Evolutionary conservation across 2,888 invertebrate species (phyloP), one percentile per base, ranked within the genome.

Genomic region (Chymomyza fuscimana): DNA sequence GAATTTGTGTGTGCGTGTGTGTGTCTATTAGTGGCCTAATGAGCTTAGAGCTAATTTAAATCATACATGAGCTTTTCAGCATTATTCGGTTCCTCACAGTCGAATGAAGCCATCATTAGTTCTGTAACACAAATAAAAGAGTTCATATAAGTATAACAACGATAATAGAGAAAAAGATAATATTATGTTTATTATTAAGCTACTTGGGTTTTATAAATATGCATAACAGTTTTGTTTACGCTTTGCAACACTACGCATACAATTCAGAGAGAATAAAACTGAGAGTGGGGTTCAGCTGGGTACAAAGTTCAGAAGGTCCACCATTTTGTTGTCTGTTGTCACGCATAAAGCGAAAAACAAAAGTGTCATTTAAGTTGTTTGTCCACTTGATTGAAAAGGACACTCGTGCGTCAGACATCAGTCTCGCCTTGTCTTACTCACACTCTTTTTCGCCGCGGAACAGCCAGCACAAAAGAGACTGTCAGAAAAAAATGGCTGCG

Each of bases 101-200:
- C 90, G 73, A 91, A 91, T 62, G 91, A 91, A 69, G 91, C 91
- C 88, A 91, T 87, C 91, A 91, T 91, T 64, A 91, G 81, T 82
- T 90, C 91, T 91, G 86, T 0, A 88, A 89, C 61, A 36, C 72
- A n/a, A 76, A 64, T 36, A 25, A 63, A 74, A 67, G 40, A 63
- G 40, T 65, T 59, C 60, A 65, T 12, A 29, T 46, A 46, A 12
- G 4, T 46, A 46, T 7, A 12, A 69, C 7, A 63, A 0, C 12
- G 15, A 68, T 50, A 62, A 56, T 51, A 19, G 60, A 59, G 36
- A 25, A 65, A 46, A 7, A 63, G 52, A 12, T n/a, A 7, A 32
- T 58, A 63, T 29, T 19, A 63, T 63, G 19, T 29, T 19, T 68
- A 16, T 22, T 46, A 68, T 32, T 7, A 32, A 32, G 32, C 32